These are phyloP conservation scores for Aphaenogaster floridana DNA, from an alignment of 1,140 invertebrate species.

Conservation along the genomic window DNA sequence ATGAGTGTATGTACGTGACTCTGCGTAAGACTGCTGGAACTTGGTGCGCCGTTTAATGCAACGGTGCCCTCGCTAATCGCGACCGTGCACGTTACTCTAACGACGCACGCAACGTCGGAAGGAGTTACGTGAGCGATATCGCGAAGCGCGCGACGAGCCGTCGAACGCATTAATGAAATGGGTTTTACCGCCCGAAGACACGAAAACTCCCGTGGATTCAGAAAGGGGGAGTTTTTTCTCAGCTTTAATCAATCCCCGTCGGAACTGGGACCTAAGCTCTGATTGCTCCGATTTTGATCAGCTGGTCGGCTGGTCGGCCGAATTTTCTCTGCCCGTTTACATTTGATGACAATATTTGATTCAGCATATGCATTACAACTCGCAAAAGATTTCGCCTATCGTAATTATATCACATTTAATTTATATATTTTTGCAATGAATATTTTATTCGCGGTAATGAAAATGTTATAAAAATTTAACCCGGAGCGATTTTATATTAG, in stretches of 20 bases:
- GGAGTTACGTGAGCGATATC: conserved; percentile 58
- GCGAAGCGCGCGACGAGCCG: conserved; percentile 46
- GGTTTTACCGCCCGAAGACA: conserved; percentile 36
- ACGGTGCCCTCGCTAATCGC: conserved; percentile 60
- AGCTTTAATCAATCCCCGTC: conserved; percentile 43
- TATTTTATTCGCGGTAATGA: not conserved
- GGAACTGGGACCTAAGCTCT: not conserved
- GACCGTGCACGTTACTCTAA: conserved; percentile 52
- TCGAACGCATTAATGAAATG: conserved; percentile 61
- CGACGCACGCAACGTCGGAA: conserved; percentile 52
- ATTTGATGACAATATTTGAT: not conserved
- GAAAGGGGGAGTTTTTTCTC: not conserved
- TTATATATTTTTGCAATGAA: not conserved
- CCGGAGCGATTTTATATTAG: not conserved
- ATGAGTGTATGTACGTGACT: conserved; percentile 53
- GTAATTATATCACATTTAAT: not conserved
- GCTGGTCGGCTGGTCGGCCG: not conserved
- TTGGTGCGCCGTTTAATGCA: conserved; percentile 54
- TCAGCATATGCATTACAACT: not conserved
- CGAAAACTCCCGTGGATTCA: conserved; percentile 27
- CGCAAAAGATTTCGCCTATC: not conserved
- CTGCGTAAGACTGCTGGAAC: conserved; percentile 46
- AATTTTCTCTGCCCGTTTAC: not conserved
- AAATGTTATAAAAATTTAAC: conserved; percentile 1
- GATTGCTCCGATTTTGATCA: not conserved